A percentile compares a stretch with the other conserved stretches of the same genome.
Evolutionary conservation across 1,140 invertebrate genomes (phyloP).

Genomic region (Pollicipes pollicipes): DNA sequence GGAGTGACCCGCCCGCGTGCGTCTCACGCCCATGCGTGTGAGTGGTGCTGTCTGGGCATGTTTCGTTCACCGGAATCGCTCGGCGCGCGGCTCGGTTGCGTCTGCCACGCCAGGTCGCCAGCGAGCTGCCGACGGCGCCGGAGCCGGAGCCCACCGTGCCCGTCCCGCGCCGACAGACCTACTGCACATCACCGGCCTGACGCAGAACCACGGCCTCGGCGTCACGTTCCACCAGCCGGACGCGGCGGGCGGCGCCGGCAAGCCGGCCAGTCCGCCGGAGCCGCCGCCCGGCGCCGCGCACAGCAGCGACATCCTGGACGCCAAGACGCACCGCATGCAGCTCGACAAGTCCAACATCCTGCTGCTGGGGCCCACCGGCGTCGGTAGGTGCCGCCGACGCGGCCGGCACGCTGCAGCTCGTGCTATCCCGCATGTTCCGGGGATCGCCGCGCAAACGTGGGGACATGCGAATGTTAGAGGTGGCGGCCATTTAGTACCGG

Average conservation of each 20-base stretch:
- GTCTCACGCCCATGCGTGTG: too few species aligned
- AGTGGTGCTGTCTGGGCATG: too few species aligned
- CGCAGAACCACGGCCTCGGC: conserved; percentile 37
- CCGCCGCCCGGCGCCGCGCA: conserved; percentile 13
- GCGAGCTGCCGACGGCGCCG: too few species aligned
- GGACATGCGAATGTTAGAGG: too few species aligned
- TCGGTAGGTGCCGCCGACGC: conserved; percentile 42
- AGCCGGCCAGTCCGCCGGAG: conserved; percentile 20
- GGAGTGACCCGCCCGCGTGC: too few species aligned
- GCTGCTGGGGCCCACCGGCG: conserved; percentile 89
- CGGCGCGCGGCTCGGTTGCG: too few species aligned
- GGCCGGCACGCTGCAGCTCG: conserved; percentile 4
- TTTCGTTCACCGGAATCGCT: too few species aligned
- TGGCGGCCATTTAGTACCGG: too few species aligned
- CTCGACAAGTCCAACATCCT: conserved; percentile 97
- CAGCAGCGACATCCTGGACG: conserved; percentile 69
- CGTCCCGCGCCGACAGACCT: conserved; percentile 55
- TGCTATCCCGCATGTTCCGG: neutral
- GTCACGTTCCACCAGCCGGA: conserved; percentile 20
- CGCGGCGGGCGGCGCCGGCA: conserved; percentile 8
- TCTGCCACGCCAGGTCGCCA: too few species aligned
- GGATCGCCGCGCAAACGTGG: too few species aligned
- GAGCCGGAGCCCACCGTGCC: too few species aligned
- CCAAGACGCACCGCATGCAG: conserved; percentile 60
- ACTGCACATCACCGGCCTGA: conserved; percentile 62